Conservation (phyloP, 2,797 vertebrate species). For the Astyanax mexicanus region DNA sequence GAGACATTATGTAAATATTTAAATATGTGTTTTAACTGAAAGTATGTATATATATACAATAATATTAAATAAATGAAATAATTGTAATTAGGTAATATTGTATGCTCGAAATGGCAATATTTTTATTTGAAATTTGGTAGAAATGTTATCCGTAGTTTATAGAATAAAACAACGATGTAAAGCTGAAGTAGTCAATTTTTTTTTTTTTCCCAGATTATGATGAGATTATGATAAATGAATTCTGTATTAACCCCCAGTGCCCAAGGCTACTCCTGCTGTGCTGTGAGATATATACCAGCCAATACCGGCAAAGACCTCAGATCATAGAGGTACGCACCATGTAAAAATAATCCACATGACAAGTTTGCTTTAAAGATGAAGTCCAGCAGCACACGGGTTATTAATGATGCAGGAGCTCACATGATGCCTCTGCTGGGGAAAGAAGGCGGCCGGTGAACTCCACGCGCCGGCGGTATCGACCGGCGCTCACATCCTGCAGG, state of each 20-base stretch:
- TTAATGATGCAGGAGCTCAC: conserved; percentile 2
- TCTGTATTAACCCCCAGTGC: conserved; percentile 30
- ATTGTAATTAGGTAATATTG: no score
- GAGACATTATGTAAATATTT: no score
- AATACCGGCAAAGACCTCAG: conserved; percentile 39
- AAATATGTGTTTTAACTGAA: no score
- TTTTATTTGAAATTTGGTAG: no score
- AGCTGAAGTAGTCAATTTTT: no score
- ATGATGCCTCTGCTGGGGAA: background rate
- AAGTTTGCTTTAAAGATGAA: conserved; percentile 13
- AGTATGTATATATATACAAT: no score
- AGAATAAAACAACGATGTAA: no score
- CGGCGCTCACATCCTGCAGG: background rate
- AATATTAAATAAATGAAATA: no score
- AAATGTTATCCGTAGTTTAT: no score
- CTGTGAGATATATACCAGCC: conserved; percentile 39
- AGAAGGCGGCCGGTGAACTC: background rate
- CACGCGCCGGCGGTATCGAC: background rate
- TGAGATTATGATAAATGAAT: conserved; percentile 41
- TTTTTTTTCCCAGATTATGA: no score
- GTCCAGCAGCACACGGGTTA: conserved; percentile 4
- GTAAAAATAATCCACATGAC: conserved; percentile 26
- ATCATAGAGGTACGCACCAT: background rate
- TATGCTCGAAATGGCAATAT: no score
- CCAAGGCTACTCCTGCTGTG: conserved; percentile 30